These are phyloP conservation scores for Protobothrops flavoviridis DNA, from an alignment of 2,113 vertebrate species.

Conservation along the genomic window DNA sequence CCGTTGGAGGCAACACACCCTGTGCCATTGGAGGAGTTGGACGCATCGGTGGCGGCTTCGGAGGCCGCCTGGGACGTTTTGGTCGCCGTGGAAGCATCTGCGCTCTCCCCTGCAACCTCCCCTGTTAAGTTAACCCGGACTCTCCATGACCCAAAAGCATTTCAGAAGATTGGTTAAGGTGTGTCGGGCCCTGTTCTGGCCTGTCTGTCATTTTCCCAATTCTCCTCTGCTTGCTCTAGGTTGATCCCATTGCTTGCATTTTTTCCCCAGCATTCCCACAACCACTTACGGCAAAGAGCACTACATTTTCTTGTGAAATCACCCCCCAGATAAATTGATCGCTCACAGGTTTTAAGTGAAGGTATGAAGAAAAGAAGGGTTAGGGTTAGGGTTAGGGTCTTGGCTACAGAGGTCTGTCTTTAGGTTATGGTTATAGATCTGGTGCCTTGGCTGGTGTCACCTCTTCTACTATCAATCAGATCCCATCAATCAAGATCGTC, in stretches of 20 bases:
- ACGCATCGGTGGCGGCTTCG: fast-evolving
- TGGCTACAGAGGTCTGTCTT: background rate
- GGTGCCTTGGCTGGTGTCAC: background rate
- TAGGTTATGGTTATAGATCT: background rate
- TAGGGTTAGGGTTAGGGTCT: background rate
- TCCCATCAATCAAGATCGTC: background rate
- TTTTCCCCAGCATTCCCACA: background rate
- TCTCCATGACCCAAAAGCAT: background rate
- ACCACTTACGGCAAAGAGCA: background rate
- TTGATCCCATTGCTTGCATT: background rate
- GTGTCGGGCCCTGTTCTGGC: background rate
- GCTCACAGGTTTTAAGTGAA: background rate
- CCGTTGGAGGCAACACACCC: background rate
- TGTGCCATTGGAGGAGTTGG: background rate
- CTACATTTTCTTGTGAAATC: background rate
- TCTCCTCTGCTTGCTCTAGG: background rate
- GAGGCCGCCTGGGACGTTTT: no score
- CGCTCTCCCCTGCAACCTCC: background rate
- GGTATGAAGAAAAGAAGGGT: background rate
- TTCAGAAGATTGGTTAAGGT: background rate
- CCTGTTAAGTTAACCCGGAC: background rate
- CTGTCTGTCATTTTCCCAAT: background rate
- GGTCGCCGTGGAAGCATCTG: background rate
- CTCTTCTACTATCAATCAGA: background rate
- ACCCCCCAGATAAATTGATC: background rate